These are phyloP conservation scores for Cheirogaleus major DNA, from an alignment of 2,797 vertebrate species.

Conservation along the genomic window DNA sequence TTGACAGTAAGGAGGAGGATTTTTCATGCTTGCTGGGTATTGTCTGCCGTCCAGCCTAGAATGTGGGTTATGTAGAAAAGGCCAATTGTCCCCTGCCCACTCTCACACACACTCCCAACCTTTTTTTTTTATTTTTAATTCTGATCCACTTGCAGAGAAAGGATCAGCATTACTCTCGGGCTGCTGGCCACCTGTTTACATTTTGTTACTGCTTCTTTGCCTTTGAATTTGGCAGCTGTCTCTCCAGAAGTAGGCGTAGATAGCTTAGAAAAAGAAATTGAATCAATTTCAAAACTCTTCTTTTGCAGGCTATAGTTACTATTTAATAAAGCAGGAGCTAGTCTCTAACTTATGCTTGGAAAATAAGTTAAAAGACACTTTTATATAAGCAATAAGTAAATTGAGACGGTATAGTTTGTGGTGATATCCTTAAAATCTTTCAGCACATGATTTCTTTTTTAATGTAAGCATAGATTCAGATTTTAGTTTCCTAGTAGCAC, in stretches of 20 bases:
- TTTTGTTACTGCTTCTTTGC: neutral
- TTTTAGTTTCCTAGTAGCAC: neutral
- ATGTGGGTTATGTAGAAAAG: neutral
- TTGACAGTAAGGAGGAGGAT: neutral
- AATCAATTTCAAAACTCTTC: neutral
- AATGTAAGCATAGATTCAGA: neutral
- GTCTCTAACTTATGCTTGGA: slow-evolving; percentile 4
- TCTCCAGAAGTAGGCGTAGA: neutral
- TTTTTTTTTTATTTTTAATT: neutral
- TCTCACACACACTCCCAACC: neutral
- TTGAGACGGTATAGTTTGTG: neutral
- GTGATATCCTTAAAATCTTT: neutral
- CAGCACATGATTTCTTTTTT: neutral
- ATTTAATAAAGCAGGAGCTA: slow-evolving; percentile 31
- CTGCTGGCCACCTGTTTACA: slow-evolving; percentile 18
- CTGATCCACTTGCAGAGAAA: rapidly evolving
- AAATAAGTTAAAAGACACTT: slow-evolving; percentile 48
- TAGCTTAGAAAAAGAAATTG: slow-evolving; percentile 13
- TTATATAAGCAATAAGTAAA: neutral
- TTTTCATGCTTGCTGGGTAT: neutral
- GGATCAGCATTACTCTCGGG: neutral
- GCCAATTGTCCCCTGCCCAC: neutral
- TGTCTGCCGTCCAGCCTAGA: neutral
- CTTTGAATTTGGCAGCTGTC: slow-evolving; percentile 24
- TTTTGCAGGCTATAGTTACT: neutral